These are phyloP conservation scores for Hapalemur alaotrensis DNA, from an alignment of 2,797 vertebrate genomes.

Conservation along the genomic window DNA sequence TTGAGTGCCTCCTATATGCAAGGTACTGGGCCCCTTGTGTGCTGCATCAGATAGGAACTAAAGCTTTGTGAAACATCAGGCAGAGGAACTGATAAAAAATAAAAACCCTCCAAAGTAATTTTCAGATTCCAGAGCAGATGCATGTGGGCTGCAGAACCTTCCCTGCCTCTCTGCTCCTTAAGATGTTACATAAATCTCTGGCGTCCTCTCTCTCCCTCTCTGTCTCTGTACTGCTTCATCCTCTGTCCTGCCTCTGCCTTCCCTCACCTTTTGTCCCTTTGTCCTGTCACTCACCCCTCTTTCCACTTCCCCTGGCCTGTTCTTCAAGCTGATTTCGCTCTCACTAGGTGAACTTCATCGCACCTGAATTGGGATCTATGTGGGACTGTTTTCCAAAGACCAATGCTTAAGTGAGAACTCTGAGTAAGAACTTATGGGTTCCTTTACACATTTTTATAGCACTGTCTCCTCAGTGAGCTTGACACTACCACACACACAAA, in stretches of 20 bases:
- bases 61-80: conserved; percentile 56
- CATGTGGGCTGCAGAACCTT: conserved; percentile 72
- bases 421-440: neutral
- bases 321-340: neutral
- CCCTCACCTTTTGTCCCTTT: neutral
- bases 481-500: neutral
- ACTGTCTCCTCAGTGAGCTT: neutral
- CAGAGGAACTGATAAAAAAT: conserved; percentile 48
- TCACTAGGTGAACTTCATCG: neutral
- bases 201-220: neutral
- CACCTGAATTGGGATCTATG: neutral
- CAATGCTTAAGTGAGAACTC: conserved; percentile 44
- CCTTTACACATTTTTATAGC: conserved; percentile 30
- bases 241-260: neutral
- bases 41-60: neutral
- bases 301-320: neutral
- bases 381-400: conserved; percentile 8
- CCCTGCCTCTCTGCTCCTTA: conserved; percentile 63
- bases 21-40: neutral
- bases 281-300: neutral
- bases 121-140: conserved; percentile 76
- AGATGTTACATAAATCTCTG: conserved; percentile 71
- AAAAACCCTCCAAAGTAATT: conserved; percentile 63
- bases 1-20: neutral
- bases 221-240: neutral